Base-by-base conservation (phyloP, 2,113 vertebrate genomes). In the Ptilorrhoa leucosticta region DNA sequence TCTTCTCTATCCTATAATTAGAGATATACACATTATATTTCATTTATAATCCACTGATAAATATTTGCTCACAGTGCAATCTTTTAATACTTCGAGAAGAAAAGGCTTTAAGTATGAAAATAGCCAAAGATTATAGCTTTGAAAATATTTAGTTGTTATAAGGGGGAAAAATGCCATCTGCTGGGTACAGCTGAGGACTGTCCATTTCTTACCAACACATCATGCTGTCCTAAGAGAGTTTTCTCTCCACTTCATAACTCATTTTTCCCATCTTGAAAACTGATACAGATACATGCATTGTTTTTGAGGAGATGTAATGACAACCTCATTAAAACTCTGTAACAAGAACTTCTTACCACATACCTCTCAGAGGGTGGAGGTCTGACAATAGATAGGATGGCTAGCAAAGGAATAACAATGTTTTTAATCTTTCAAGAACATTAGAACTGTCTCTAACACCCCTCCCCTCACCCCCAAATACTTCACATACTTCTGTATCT, bases 81-180 rank as follows among this genome's bases (percentile, higher is more conserved):
- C 54, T 73, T 90, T 30, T 9, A 80, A 69, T 44, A 83, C 15
- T 77, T 70, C 11, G 20, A 30, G 28, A 91, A 68, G 56, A 84
- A 70, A 89, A 35, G 11, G 30, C 18, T 84, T 61, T 15, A 89
- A 89, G 51, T 44, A 63, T 33, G 47, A 87, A 61, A 90, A 78
- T n/a, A 95, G 56, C 5, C 47, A 56, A 90, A 86, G 35, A 94
- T 63, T 61, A 92, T 3, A 73, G 86, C 30, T 93, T 72, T 87
- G 86, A 83, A 84, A 87, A 78, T 50, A 90, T 35, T 57, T 78
- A 48, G 73, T 86, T 54, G 45, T 93, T 94, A 7, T 63, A 81
- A 95, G 93, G 79, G 68, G 69, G n/a, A 28, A 96, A 97, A 97
- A 97, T 96, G 95, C 95, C 96, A 97, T 96, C 96, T 97, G 94